phyloP scores from a whole-genome alignment of 2,888 invertebrate species.

The Octonoba sinensis region DNA sequence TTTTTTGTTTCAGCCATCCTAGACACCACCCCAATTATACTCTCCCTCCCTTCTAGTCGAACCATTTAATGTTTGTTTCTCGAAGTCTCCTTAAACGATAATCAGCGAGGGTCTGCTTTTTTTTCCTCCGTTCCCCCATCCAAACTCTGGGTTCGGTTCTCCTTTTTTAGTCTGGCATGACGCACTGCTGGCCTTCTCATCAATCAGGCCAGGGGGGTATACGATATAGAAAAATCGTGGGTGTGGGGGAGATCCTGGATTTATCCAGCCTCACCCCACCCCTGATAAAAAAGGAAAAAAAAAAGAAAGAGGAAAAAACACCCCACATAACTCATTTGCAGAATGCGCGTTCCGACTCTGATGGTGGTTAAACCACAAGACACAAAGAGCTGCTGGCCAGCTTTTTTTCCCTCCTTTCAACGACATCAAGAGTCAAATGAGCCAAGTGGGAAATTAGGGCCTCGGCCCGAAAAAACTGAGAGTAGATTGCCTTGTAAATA shows the following conservation, averaged over 20 bases:
- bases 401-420: not conserved
- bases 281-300: slow-evolving; percentile 36
- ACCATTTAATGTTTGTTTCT: slow-evolving; percentile 61
- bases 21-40: not conserved
- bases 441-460: slow-evolving; percentile 57
- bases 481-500: slow-evolving; percentile 41
- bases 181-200: slow-evolving; percentile 61
- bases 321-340: slow-evolving; percentile 57
- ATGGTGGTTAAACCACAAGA: slow-evolving; percentile 58
- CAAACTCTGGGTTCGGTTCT: slow-evolving; percentile 9
- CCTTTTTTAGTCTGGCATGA: slow-evolving; percentile 48
- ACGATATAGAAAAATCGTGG: slow-evolving; percentile 44
- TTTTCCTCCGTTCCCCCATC: slow-evolving; percentile 23
- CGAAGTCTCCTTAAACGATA: slow-evolving; percentile 62
- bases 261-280: slow-evolving; percentile 50
- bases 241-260: slow-evolving; percentile 36
- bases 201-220: slow-evolving; percentile 51
- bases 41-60: slow-evolving; percentile 13
- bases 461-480: not conserved
- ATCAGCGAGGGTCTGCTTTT: slow-evolving; percentile 45
- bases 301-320: slow-evolving; percentile 13
- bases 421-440: slow-evolving; percentile 41
- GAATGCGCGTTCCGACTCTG: slow-evolving; percentile 36
- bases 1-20: too few species aligned
- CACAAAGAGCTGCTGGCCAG: slow-evolving; percentile 33